Percentiles rank a stretch among this genome's conserved stretches.
Evolutionary conservation across 2,113 vertebrate species (phyloP).

Genomic region (Notarius quadriscutis): DNA sequence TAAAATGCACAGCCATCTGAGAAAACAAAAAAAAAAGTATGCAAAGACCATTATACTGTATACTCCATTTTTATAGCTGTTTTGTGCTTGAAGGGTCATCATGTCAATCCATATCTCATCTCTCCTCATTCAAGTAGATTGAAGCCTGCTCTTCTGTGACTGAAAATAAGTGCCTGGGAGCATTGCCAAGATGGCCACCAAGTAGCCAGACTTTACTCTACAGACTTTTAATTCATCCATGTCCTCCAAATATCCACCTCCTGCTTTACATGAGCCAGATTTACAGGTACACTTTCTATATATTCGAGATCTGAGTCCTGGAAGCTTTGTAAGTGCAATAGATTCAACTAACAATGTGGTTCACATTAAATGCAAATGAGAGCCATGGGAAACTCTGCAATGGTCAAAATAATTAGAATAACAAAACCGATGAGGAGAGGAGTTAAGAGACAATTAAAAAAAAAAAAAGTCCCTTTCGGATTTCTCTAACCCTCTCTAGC

Average conservation of each 20-base stretch:
- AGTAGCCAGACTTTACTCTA: neutral
- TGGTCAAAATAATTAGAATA: neutral
- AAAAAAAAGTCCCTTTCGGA: too few relatives aligned
- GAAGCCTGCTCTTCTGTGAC: neutral
- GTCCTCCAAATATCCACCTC: neutral
- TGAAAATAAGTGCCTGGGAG: constrained; percentile 3
- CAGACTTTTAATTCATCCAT: neutral
- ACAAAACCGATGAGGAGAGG: neutral
- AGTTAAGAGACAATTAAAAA: too few relatives aligned
- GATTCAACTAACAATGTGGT: neutral
- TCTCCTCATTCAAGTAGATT: neutral
- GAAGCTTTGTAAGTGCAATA: neutral
- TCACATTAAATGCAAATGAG: neutral
- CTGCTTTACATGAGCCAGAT: neutral
- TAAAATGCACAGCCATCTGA: neutral
- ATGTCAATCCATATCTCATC: neutral
- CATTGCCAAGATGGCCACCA: neutral
- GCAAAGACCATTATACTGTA: neutral
- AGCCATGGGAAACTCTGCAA: neutral
- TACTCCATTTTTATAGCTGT: neutral
- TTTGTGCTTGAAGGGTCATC: neutral
- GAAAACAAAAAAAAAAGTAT: neutral
- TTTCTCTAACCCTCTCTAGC: too few relatives aligned
- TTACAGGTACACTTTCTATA: neutral
- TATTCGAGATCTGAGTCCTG: neutral